phyloP scores from a whole-genome alignment of 2,888 invertebrate species.

The Tridacna crocea region DNA sequence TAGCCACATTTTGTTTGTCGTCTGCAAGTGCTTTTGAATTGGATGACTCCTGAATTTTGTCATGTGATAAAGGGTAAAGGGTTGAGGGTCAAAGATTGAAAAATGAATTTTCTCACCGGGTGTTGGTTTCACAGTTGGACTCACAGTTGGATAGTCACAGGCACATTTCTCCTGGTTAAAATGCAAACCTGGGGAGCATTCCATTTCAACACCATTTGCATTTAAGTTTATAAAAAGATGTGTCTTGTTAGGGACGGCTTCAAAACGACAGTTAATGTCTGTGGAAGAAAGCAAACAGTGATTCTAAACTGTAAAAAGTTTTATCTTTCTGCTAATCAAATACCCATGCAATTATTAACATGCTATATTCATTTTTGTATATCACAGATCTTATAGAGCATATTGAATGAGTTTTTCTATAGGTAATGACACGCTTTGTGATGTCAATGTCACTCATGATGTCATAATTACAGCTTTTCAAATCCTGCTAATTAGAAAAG shows the following conservation, averaged over 20 bases:
- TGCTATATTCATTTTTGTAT: too few relatives aligned
- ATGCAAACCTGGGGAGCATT: conserved; percentile 41
- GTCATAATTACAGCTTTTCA: background rate
- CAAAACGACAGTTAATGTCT: conserved; percentile 37
- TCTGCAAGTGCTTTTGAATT: background rate
- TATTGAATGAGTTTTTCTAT: too few relatives aligned
- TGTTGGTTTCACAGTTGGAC: background rate
- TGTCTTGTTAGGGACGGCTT: conserved; percentile 14
- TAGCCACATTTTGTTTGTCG: background rate
- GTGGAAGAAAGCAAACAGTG: too few relatives aligned
- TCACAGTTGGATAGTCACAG: conserved; percentile 9
- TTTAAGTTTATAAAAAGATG: conserved; percentile 33
- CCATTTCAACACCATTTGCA: conserved; percentile 35
- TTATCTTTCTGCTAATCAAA: background rate
- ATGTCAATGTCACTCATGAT: too few relatives aligned
- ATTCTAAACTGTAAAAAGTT: background rate
- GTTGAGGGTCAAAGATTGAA: background rate
- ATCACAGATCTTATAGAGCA: too few relatives aligned
- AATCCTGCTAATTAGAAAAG: too few relatives aligned
- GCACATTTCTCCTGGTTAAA: conserved; percentile 34
- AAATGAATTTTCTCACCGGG: background rate
- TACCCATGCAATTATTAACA: too few relatives aligned
- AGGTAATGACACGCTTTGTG: too few relatives aligned
- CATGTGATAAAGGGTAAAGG: background rate
- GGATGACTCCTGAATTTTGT: background rate